These are phyloP conservation scores for Blastomussa wellsi DNA, from an alignment of 92 coral and sea anemone genomes.

Conservation along the genomic window DNA sequence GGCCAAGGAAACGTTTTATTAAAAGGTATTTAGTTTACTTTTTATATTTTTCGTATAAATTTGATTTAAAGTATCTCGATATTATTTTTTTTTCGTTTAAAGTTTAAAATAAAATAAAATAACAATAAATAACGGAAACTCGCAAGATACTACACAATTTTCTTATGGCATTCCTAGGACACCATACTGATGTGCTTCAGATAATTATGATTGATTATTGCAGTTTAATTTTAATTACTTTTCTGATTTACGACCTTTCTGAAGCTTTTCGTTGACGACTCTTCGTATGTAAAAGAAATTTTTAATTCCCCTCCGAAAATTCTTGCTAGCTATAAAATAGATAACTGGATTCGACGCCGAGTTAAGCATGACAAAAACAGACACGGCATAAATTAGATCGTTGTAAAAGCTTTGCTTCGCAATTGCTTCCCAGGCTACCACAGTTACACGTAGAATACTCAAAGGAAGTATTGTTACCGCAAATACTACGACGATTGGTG, in stretches of 20 bases:
- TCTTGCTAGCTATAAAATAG: conserved; percentile 26
- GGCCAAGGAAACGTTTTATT: too few relatives aligned
- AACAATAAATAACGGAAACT: too few relatives aligned
- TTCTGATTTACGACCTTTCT: neutral
- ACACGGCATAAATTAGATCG: neutral
- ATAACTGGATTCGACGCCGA: conserved; percentile 38
- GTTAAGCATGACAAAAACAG: conserved; percentile 16
- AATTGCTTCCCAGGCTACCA: neutral
- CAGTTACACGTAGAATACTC: neutral
- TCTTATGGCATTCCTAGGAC: too few relatives aligned
- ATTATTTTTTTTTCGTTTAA: too few relatives aligned
- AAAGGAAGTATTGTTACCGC: conserved; percentile 48
- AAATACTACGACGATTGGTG: conserved; percentile 33
- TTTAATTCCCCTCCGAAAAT: conserved; percentile 2
- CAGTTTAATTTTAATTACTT: too few relatives aligned
- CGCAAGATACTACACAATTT: too few relatives aligned
- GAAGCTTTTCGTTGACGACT: neutral
- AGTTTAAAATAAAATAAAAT: too few relatives aligned
- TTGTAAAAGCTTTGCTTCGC: neutral
- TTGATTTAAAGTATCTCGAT: too few relatives aligned
- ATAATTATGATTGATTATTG: too few relatives aligned
- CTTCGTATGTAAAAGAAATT: neutral
- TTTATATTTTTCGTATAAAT: too few relatives aligned
- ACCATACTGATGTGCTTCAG: too few relatives aligned
- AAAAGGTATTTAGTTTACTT: too few relatives aligned